Base-by-base conservation (phyloP, 2,888 invertebrate genomes). In the Helleia helle region DNA sequence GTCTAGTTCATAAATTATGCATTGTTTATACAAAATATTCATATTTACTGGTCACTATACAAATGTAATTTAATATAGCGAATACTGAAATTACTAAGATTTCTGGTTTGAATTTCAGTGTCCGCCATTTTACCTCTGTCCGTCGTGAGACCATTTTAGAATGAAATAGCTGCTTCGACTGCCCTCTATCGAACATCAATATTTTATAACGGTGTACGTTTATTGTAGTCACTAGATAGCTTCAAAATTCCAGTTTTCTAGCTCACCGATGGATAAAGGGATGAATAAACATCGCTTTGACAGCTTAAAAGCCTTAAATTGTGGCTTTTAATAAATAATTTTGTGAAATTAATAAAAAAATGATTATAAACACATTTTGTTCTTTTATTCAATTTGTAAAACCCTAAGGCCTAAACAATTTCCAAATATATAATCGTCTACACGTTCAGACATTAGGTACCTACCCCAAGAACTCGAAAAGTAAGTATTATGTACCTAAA, bases 281-380 rank as follows among this genome's bases (percentile, higher is more conserved):
- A 56, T 54, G 52, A 64, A 64, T 62, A 52, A 70, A 67, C 73
- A 70, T 68, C 72, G 83, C 83, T 83, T 80, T 67, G 67, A 77
- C 79, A 80, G 83, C 81, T 81, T 83, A 71, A 80, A 81, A 83
- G 83, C 83, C 83, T 83, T 80, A 66, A 63, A 77, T 74, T 83
- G 83, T 84, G 83, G 83, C 83, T 83, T 83, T 83, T 79, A 74
- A 77, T 72, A 63, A 79, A 74, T 76, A 74, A 70, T 83, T 83
- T 84, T 83, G 83, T 83, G 83, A 81, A 81, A 80, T 80, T 83
- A 84, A 83, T 81, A 81, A 81, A 81, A 80, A 81, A 81, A 76
- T 62, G 66, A 68, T 71, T 65, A 69, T 71, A 74, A 65, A 69
- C 55, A 55, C 51, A 52, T 22, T 50, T 55, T 42, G 48, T 52